These are phyloP conservation scores for Caerostris darwini DNA, from an alignment of 1,140 invertebrate genomes.

Conservation along the genomic window DNA sequence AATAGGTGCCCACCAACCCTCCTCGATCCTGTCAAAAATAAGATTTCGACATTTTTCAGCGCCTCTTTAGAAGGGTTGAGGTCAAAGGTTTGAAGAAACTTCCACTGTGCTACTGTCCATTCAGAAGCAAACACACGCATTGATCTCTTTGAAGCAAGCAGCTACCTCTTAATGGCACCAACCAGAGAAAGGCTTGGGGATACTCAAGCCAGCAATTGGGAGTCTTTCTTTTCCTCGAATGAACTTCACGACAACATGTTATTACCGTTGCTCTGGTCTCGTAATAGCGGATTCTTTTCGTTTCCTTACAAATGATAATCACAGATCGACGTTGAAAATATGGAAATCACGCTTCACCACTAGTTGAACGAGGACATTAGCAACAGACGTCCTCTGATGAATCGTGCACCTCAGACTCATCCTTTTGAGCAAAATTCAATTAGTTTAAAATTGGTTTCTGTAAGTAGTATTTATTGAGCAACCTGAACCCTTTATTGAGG, in stretches of 20 bases:
- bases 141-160: neutral
- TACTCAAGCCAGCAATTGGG: constrained; percentile 40
- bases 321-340: constrained; percentile 56
- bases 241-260: constrained; percentile 67
- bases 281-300: constrained; percentile 65
- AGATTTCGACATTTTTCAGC: neutral
- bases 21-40: neutral
- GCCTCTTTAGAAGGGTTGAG: neutral
- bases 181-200: constrained; percentile 36
- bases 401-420: constrained; percentile 5
- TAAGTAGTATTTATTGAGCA: constrained; percentile 59
- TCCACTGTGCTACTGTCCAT: constrained; percentile 18
- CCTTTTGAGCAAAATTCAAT: constrained; percentile 41
- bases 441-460: constrained; percentile 66
- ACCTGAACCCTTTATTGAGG: constrained; percentile 54
- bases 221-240: constrained; percentile 56
- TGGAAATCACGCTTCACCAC: constrained; percentile 56
- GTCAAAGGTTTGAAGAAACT: neutral
- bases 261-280: constrained; percentile 43
- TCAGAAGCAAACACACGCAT: neutral
- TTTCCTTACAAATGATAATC: constrained; percentile 61
- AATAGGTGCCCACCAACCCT: neutral
- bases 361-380: constrained; percentile 56
- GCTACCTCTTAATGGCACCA: constrained; percentile 8
- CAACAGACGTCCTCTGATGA: constrained; percentile 31